Base-by-base conservation (phyloP, 2,888 invertebrate species). In the Neoascia interrupta region DNA sequence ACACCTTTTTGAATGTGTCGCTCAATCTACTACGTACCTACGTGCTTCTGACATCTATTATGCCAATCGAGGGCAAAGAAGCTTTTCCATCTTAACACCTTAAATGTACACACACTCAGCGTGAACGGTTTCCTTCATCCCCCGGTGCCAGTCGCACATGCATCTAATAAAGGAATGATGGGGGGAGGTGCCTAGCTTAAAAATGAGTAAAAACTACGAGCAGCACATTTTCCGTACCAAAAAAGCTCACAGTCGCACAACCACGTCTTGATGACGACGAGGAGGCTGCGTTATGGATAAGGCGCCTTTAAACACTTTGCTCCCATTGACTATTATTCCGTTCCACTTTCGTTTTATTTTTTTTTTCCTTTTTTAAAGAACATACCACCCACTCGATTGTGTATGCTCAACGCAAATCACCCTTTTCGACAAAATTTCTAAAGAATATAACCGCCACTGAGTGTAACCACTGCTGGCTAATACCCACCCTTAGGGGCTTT, bases 31-130 rank as follows among this genome's bases (percentile, higher is more conserved):
- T 31, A n/a, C 2, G 2, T 3, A 8, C 4, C 10, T 61, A 61
- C 70, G 61, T 61, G 70, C 51, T 70, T 36, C 36, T 37, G 43
- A 51, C 60, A 47, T 21, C 28, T 45, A 61, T 70, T 61, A 53
- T 31, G 53, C 61, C 60, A 70, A 70, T 70, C 47, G 61, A 36
- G 45, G 11, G 16, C 15, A 47, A 43, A 60, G 16, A 39, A 51
- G 60, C 26, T 63, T 39, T 37, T 63, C 63, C 10, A 18, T 28
- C 31, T 15, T 31, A 19, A 5, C 49, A 63, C 63, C 51, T 23
- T 21, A 28, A 39, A 23, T 15, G 3, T 10, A 16, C 34, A 21
- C 34, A 31, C 5, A 19, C 49, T 36, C 23, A 5, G 8, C 11
- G 11, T 10, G 19, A 8, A 5, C 10, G n/a, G n/a, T n/a, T n/a